Percentiles rank a stretch among this genome's conserved stretches.
Evolutionary conservation across 1,140 invertebrate genomes (phyloP).

Genomic region (Contarinia nasturtii): DNA sequence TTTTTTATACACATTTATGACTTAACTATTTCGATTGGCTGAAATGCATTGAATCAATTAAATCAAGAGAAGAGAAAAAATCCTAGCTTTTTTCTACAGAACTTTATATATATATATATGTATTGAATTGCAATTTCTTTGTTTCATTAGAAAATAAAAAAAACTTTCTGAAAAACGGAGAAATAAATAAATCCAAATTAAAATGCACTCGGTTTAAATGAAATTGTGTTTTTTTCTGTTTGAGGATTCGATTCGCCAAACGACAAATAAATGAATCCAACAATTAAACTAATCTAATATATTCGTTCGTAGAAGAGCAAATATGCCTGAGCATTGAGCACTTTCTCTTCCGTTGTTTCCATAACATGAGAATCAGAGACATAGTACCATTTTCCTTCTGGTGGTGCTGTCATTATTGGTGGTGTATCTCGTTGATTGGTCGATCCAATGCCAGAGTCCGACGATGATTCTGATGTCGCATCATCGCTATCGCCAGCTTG

Average conservation of each 20-base stretch:
- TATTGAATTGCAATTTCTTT: background rate
- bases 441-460: conserved; percentile 10
- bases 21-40: too few species aligned
- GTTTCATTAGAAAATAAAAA: background rate
- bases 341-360: conserved; percentile 58
- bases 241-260: background rate
- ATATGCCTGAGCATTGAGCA: conserved; percentile 84
- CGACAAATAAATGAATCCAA: background rate
- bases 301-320: conserved; percentile 91
- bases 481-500: conserved; percentile 22
- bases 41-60: too few species aligned
- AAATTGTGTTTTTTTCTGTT: background rate
- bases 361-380: conserved; percentile 75
- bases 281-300: conserved; percentile 27
- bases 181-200: background rate
- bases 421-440: conserved; percentile 4
- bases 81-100: too few species aligned
- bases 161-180: background rate
- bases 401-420: conserved; percentile 26
- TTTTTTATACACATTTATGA: too few species aligned
- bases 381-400: conserved; percentile 73
- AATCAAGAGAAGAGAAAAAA: too few species aligned
- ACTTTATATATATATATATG: too few species aligned
- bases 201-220: background rate
- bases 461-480: conserved; percentile 30